Base-by-base conservation (phyloP, 2,113 vertebrate species). In the Gulo gulo region DNA sequence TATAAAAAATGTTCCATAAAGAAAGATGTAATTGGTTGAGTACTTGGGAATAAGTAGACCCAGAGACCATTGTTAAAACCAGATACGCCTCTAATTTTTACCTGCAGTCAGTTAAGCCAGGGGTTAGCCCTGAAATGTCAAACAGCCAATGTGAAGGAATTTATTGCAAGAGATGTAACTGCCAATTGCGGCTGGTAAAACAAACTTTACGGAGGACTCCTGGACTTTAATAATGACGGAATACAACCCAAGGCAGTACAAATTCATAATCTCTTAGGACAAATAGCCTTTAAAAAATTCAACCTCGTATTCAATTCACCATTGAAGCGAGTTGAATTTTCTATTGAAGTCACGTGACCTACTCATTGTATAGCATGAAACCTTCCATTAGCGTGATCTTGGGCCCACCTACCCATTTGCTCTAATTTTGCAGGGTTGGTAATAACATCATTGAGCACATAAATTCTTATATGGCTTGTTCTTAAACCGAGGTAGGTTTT, bases 181-280 rank as follows among this genome's bases (percentile, higher is more conserved):
- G 98, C 98, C 98, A 98, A 67, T 71, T 98, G 97, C 96, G 97
- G 94, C 97, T 98, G 97, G 97, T 99, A 99, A 99, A 99, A 98
- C 98, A 98, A 98, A 98, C 98, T 99, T 99, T 98, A 98, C 93
- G 47, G 96, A 98, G 97, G 93, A 98, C 97, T 98, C 98, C 94
- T 97, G 97, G 97, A 98, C 97, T 98, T 98, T 98, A 98, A 98
- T 98, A 98, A 98, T 98, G 98, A 98, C 98, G 97, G 98, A 98
- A 98, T 98, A 98, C 90, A 97, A 99, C 98, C 98, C 90, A 96
- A 98, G 98, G 99, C 98, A 95, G 98, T 98, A 98, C 98, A 98
- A 98, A 98, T 98, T 98, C 98, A 98, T 97, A 98, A 98, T 98
- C 98, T 98, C 98, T 96, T 97, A 98, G 98, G 98, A 98, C 36